These are phyloP conservation scores for Aleadryas rufinucha DNA, from an alignment of 2,113 vertebrate genomes.

Conservation along the genomic window DNA sequence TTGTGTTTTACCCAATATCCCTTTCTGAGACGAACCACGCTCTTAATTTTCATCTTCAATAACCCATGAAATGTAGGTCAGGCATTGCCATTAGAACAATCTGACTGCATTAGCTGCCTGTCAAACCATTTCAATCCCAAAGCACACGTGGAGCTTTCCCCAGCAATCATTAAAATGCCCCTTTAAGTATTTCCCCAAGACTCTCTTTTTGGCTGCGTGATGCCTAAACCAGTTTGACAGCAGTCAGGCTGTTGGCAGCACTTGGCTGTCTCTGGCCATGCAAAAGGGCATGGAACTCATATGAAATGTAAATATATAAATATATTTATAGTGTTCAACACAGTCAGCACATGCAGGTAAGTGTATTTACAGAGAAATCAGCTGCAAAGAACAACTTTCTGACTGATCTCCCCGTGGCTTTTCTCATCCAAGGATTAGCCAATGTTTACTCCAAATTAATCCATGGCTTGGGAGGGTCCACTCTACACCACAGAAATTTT, in stretches of 20 bases:
- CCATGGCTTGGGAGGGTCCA: neutral
- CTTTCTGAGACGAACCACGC: neutral
- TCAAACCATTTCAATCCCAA: neutral
- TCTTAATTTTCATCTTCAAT: neutral
- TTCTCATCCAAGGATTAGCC: neutral
- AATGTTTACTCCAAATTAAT: neutral
- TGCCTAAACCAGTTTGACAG: conserved; percentile 1
- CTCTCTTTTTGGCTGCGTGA: neutral
- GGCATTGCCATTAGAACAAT: conserved; percentile 21
- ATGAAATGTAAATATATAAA: neutral
- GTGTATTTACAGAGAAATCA: neutral
- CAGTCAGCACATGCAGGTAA: neutral
- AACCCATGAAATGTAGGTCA: conserved; percentile 54
- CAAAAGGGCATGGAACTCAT: neutral
- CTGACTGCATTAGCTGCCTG: neutral
- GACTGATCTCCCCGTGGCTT: fast-evolving
- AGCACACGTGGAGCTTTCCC: neutral
- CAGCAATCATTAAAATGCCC: neutral
- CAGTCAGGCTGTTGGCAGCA: neutral
- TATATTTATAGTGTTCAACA: neutral
- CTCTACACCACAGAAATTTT: neutral
- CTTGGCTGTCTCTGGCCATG: neutral
- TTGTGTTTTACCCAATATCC: neutral
- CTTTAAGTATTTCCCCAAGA: conserved; percentile 12
- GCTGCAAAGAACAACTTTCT: neutral